phyloP scores from a whole-genome alignment of 2,797 vertebrate genomes.

The Champsocephalus gunnari region DNA sequence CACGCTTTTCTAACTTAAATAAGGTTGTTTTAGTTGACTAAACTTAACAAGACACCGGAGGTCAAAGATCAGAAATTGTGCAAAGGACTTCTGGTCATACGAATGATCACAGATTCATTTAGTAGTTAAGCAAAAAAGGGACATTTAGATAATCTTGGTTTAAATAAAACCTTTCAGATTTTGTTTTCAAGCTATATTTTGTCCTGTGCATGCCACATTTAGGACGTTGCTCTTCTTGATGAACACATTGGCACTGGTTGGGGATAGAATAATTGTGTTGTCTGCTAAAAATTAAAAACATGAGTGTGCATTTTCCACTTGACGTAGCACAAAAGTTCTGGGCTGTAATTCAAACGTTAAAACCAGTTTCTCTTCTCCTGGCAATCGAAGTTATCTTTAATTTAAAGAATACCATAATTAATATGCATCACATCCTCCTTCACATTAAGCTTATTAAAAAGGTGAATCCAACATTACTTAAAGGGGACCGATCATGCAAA shows the following conservation, averaged over 20 bases:
- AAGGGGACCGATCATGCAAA: no score
- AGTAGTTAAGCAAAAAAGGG: no score
- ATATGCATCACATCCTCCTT: no score
- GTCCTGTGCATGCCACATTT: not conserved
- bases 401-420: not conserved
- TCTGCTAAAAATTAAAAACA: constrained; percentile 1
- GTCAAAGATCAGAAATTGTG: no score
- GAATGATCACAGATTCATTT: no score
- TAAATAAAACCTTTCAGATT: not conserved
- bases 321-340: not conserved
- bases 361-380: not conserved
- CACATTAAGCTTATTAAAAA: not conserved
- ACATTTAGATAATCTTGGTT: no score
- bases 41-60: no score
- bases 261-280: constrained; percentile 7
- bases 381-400: not conserved
- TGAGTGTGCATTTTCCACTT: not conserved
- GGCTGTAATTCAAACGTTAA: not conserved
- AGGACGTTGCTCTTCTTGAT: not conserved
- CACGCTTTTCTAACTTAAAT: no score
- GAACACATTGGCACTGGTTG: not conserved
- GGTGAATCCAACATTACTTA: not conserved
- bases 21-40: no score
- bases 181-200: not conserved
- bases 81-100: no score